Evolutionary conservation across 2,113 vertebrate genomes (phyloP).

Genomic region (Pomatorhinus ruficollis): DNA sequence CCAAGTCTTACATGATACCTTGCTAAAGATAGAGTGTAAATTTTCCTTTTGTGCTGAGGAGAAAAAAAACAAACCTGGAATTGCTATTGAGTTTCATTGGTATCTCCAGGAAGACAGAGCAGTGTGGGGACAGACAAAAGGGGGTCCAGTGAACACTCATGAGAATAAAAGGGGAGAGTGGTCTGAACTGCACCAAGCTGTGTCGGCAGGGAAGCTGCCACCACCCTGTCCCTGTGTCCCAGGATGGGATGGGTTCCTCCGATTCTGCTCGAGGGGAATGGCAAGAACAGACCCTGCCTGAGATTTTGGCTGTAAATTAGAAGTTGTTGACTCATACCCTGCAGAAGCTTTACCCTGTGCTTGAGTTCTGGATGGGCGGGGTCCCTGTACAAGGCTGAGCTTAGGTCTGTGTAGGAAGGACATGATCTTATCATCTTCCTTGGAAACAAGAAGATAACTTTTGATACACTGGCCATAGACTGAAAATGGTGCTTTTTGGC

Average conservation of each 20-base stretch:
- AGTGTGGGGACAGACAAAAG: background rate
- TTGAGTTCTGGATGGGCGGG: background rate
- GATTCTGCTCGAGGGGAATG: background rate
- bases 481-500: background rate
- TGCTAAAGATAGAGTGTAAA: background rate
- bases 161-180: background rate
- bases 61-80: background rate
- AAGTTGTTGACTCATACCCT: background rate
- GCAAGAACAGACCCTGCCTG: background rate
- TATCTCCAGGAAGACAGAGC: background rate
- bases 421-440: background rate
- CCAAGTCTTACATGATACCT: background rate
- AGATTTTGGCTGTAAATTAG: background rate
- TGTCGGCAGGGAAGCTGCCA: background rate
- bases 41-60: background rate
- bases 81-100: background rate
- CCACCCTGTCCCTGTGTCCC: background rate
- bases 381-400: background rate
- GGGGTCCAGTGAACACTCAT: fast-evolving
- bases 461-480: background rate
- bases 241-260: background rate
- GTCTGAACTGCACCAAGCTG: background rate
- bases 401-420: background rate
- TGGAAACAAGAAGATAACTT: background rate
- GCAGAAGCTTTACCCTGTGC: background rate